These are phyloP conservation scores for Eupithecia vulgata DNA, from an alignment of 2,888 invertebrate genomes.

Conservation along the genomic window DNA sequence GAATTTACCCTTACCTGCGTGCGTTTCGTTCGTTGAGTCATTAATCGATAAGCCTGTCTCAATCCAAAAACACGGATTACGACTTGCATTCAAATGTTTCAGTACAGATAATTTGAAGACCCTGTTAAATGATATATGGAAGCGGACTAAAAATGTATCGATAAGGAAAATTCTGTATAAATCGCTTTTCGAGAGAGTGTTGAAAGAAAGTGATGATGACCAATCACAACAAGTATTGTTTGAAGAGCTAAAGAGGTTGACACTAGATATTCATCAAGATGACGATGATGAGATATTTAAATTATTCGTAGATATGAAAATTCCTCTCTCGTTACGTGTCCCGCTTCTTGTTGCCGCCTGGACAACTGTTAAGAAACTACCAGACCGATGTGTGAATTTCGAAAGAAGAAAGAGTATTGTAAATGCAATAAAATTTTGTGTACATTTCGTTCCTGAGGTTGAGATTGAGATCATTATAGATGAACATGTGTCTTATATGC, in stretches of 20 bases:
- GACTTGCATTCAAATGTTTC: slow-evolving; percentile 61
- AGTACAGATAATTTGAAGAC: slow-evolving; percentile 51
- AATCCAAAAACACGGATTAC: slow-evolving; percentile 63
- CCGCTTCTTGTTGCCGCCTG: slow-evolving; percentile 38
- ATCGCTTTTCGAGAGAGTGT: slow-evolving; percentile 52
- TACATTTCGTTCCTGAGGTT: slow-evolving; percentile 18
- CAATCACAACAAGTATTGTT: slow-evolving; percentile 49
- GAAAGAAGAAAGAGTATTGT: slow-evolving; percentile 22
- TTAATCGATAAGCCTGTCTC: slow-evolving; percentile 59
- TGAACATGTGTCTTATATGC: slow-evolving; percentile 27
- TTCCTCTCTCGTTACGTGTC: slow-evolving; percentile 19
- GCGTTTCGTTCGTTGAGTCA: slow-evolving; percentile 54
- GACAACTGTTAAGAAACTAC: slow-evolving; percentile 29
- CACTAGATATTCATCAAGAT: slow-evolving; percentile 52
- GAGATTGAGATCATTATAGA: slow-evolving; percentile 24
- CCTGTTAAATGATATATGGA: slow-evolving; percentile 55
- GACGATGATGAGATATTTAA: slow-evolving; percentile 58
- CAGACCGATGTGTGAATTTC: slow-evolving; percentile 23
- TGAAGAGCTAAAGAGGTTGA: slow-evolving; percentile 55
- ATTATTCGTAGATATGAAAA: slow-evolving; percentile 35
- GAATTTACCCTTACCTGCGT: slow-evolving; percentile 52
- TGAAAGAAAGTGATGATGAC: slow-evolving; percentile 9
- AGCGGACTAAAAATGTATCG: slow-evolving; percentile 58
- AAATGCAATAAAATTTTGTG: slow-evolving; percentile 9
- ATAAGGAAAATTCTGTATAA: slow-evolving; percentile 57